Evolutionary conservation across 2,113 vertebrate genomes (phyloP), one percentile per base, ranked within the genome.

Genomic region (Boulengeromyrus knoepffleri): DNA sequence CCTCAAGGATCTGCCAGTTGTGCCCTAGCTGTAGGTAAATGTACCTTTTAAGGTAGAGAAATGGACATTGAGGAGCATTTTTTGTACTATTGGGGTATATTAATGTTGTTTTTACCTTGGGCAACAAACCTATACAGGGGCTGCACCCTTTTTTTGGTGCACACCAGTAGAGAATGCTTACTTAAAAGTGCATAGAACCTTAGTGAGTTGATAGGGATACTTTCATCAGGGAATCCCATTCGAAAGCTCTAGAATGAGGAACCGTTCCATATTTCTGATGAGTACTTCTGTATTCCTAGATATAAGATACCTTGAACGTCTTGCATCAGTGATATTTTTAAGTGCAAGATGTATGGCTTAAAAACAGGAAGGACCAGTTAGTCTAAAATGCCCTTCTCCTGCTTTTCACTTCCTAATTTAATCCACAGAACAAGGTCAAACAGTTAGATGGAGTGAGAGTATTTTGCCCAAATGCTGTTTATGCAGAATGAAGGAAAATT

Each of bases 391-490:
- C 7, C 4, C 39, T 53, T 50, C 36, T 12, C 62, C 27, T 19
- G 36, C 27, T 80, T 89, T 89, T 89, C 88, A 89, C 27, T 89
- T 83, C 88, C 31, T 70, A 13, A 47, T n/a, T 36, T 36, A 13
- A n/a, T 80, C 27, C 17, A 47, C 47, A 24, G n/a, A 80, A 42
- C 6, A 17, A 52, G 27, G 27, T 83, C 47, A 80, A 24, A 47
- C 15, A 39, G 88, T 24, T 21, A 39, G 10, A 42, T 39, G 10
- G 15, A 39, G 24, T 15, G 31, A 53, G 15, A 17, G 5, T 87
- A 2, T 47, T 39, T 21, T 87, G 17, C 0, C 19, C 13, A 36
- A 87, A 27, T 87, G 27, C 19, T 19, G n/a, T 31, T 36, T 36
- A 36, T 36, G n/a, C n/a, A 8, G 6, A 47, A 27, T 13, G 24